Evolutionary conservation across 2,113 vertebrate species (phyloP).

Genomic region (Probosciger aterrimus): DNA sequence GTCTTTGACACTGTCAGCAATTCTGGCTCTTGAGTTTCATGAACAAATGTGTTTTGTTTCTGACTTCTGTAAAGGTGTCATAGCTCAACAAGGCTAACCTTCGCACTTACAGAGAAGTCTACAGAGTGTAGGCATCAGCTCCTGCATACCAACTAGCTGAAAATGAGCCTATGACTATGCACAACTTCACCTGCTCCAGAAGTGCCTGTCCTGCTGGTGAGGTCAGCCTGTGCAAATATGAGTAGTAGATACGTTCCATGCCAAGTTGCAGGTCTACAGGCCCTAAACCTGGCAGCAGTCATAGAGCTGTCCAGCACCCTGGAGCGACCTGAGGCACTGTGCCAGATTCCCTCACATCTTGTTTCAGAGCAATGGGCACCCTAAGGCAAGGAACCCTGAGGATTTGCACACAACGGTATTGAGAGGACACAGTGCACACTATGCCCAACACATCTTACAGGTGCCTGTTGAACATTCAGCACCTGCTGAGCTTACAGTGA

Average conservation of each 20-base stretch:
- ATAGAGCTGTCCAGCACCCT: conserved; percentile 13
- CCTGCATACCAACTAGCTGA: neutral
- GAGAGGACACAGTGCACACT: neutral
- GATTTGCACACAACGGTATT: neutral
- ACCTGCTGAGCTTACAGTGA: neutral
- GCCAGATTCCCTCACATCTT: neutral
- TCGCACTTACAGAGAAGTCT: rapidly evolving
- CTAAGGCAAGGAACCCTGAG: neutral
- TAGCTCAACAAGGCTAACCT: neutral
- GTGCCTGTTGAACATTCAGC: neutral
- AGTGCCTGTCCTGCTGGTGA: rapidly evolving
- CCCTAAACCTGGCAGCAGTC: neutral
- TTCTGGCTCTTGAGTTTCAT: neutral
- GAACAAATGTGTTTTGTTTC: rapidly evolving
- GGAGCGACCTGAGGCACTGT: neutral
- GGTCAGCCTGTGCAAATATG: neutral
- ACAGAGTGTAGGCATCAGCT: rapidly evolving
- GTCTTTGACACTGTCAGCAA: neutral
- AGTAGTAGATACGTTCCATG: rapidly evolving
- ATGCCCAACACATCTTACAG: neutral
- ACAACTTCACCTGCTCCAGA: neutral
- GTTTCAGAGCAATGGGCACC: neutral
- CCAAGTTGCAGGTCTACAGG: neutral
- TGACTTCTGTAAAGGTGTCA: neutral
- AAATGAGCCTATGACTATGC: neutral